A percentile compares a stretch with the other conserved stretches of the same genome.
These are phyloP conservation scores for Drosophila pachea DNA, from an alignment of 1,140 invertebrate genomes.

Conservation along the genomic window DNA sequence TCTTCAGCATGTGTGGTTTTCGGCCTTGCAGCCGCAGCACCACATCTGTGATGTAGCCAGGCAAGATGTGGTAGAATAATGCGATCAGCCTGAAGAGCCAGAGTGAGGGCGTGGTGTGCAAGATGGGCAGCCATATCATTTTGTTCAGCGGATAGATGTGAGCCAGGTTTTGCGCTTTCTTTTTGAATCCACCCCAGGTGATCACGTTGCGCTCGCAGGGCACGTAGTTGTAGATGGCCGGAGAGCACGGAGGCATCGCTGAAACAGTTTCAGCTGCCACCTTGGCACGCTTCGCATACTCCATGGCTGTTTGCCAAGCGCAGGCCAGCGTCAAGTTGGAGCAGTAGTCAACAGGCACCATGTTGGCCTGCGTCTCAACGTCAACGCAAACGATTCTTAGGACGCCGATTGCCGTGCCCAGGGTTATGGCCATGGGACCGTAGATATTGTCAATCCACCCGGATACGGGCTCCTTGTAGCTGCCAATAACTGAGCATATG, in stretches of 20 bases:
- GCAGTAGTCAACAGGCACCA: slow-evolving; percentile 91
- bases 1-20: slow-evolving; percentile 80
- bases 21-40: slow-evolving; percentile 78
- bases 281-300: not conserved
- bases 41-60: slow-evolving; percentile 81
- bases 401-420: slow-evolving; percentile 85
- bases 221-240: slow-evolving; percentile 85
- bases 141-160: slow-evolving; percentile 65
- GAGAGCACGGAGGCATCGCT: not conserved
- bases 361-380: slow-evolving; percentile 82
- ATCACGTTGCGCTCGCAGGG: slow-evolving; percentile 83
- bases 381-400: slow-evolving; percentile 82
- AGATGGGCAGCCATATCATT: slow-evolving; percentile 80
- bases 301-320: slow-evolving; percentile 79
- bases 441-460: slow-evolving; percentile 96
- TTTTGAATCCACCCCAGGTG: slow-evolving; percentile 82
- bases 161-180: slow-evolving; percentile 56
- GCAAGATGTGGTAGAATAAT: slow-evolving; percentile 81
- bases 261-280: not conserved
- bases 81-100: slow-evolving; percentile 78
- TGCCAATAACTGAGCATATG: slow-evolving; percentile 85
- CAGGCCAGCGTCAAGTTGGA: slow-evolving; percentile 87
- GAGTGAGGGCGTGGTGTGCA: slow-evolving; percentile 77
- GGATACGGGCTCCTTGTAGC: slow-evolving; percentile 85
- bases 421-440: slow-evolving; percentile 88